These are phyloP conservation scores for Bolborhynchus lineola DNA, from an alignment of 2,113 vertebrate species.

Conservation along the genomic window DNA sequence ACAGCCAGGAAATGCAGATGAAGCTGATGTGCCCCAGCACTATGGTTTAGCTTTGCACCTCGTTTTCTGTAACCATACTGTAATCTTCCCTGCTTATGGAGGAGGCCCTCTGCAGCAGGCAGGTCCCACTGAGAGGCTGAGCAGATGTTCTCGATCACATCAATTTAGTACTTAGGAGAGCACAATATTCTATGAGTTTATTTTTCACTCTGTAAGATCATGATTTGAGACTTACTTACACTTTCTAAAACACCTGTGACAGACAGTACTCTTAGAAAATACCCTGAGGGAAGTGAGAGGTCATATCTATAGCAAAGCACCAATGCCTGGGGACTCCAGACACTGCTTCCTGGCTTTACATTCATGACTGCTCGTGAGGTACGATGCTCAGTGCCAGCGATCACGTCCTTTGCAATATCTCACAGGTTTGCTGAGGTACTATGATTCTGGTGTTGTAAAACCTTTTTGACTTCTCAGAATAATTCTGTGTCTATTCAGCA, in stretches of 20 bases:
- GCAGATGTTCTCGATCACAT: not conserved
- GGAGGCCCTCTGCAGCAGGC: not conserved
- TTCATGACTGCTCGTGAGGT: not conserved
- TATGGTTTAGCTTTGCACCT: not conserved
- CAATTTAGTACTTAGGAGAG: not conserved
- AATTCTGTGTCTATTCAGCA: not conserved
- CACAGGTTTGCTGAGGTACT: not conserved
- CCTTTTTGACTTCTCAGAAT: not conserved
- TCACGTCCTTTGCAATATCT: not conserved
- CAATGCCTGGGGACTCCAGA: not conserved
- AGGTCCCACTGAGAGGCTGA: not conserved
- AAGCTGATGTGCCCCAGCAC: not conserved
- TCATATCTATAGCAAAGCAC: not conserved
- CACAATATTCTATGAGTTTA: not conserved
- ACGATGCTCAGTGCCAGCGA: not conserved
- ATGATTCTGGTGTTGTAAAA: not conserved
- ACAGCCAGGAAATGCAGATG: not conserved
- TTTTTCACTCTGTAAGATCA: not conserved
- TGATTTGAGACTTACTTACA: not conserved
- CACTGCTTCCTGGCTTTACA: not conserved
- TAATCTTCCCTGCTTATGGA: not conserved
- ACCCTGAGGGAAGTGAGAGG: not conserved
- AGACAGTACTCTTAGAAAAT: not conserved
- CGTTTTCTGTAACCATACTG: fast-evolving
- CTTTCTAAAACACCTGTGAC: not conserved